Conservation (phyloP, 1,140 invertebrate species). For the Seison nebaliae region DNA sequence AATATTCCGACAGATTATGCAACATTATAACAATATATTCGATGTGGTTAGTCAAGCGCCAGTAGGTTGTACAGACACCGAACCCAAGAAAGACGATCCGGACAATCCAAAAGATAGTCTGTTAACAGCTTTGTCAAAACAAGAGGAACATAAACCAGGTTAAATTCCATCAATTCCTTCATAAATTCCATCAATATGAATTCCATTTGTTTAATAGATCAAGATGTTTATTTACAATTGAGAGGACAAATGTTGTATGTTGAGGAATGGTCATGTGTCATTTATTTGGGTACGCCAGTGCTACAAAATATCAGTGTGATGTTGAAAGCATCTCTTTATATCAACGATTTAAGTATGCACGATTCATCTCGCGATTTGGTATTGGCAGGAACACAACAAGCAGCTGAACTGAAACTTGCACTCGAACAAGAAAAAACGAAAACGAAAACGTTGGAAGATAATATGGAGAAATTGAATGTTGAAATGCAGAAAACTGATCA, state of each 20-base stretch:
- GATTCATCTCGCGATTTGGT: conserved; percentile 88
- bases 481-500: conserved; percentile 85
- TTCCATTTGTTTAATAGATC: not conserved
- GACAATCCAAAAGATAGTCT: not conserved
- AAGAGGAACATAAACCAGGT: not conserved
- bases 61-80: conserved; percentile 23
- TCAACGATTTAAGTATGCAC: conserved; percentile 88
- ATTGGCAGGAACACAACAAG: conserved; percentile 79
- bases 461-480: conserved; percentile 70
- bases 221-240: conserved; percentile 16
- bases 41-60: conserved; percentile 62
- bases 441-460: conserved; percentile 76
- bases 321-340: conserved; percentile 61
- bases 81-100: not conserved
- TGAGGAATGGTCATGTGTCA: conserved; percentile 83
- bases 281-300: conserved; percentile 75
- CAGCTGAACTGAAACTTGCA: conserved; percentile 71
- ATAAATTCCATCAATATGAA: not conserved
- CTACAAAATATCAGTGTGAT: conserved; percentile 68
- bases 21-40: conserved; percentile 77
- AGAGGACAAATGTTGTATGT: conserved; percentile 89
- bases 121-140: not conserved
- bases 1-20: conserved; percentile 44
- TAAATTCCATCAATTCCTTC: not conserved
- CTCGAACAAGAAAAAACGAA: conserved; percentile 79